Evolutionary conservation across 1,140 invertebrate genomes (phyloP), one percentile per base, ranked within the genome.

Genomic region (Chlorops oryzae): DNA sequence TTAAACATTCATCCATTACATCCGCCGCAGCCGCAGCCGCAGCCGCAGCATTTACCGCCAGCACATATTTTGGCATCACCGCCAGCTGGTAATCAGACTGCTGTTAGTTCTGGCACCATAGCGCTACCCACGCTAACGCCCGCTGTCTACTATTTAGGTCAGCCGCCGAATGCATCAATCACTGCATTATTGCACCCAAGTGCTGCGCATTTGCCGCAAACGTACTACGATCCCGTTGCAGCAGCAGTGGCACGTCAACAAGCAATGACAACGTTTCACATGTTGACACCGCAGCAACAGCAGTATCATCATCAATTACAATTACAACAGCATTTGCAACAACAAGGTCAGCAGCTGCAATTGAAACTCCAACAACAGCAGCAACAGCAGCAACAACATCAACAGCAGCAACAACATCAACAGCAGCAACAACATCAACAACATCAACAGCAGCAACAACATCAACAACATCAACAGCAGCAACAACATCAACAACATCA

Each of bases 21-120:
- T 48, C 65, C 68, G 48, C 38, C 65, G 22, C 65, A 68, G n/a
- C 42, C 65, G 50, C 63, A 69, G 47, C 34, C 59, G 41, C 65
- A 68, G 21, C 34, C 50, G 0, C 44, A 47, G 5, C 38, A 52
- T 23, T 23, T 52, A 23, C 46, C 2, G 27, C 20, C 2, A 23
- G n/a, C n/a, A n/a, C n/a, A n/a, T n/a, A n/a, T n/a, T n/a, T n/a
- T n/a, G n/a, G n/a, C n/a, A n/a, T n/a, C n/a, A n/a, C n/a, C n/a
- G n/a, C n/a, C n/a, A n/a, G n/a, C n/a, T n/a, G n/a, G n/a, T n/a
- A n/a, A n/a, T n/a, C n/a, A n/a, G n/a, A n/a, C n/a, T n/a, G n/a
- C n/a, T n/a, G n/a, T n/a, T n/a, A n/a, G n/a, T n/a, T n/a, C 25
- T 23, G 35, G 27, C 35, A 23, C 46, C n/a, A n/a, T 27, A 13